Conservation (phyloP, 30 jellyfish, hydroid and myxozoan genomes). For the Mastigias papua region DNA sequence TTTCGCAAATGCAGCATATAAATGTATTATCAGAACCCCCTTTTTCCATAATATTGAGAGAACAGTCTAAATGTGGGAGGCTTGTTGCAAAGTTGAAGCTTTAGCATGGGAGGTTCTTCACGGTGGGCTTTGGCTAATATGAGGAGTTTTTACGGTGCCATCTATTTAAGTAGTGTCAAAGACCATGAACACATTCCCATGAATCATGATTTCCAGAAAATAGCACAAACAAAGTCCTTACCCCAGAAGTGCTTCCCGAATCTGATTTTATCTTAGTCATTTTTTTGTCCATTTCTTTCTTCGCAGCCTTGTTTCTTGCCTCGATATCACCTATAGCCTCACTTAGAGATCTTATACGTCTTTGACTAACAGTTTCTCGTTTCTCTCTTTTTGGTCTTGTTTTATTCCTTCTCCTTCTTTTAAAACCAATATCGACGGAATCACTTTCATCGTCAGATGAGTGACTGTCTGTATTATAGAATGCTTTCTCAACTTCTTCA, state of each 20-base stretch:
- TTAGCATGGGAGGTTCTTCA: too few relatives aligned
- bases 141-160: too few relatives aligned
- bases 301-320: conserved; percentile 64
- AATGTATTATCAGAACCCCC: too few relatives aligned
- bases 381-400: conserved; percentile 36
- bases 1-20: too few relatives aligned
- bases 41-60: too few relatives aligned
- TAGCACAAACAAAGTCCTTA: background rate
- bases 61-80: too few relatives aligned
- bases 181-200: too few relatives aligned
- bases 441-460: conserved; percentile 67
- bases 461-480: background rate
- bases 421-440: conserved; percentile 38
- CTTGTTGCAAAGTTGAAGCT: too few relatives aligned
- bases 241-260: background rate
- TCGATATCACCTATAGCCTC: conserved; percentile 60
- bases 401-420: conserved; percentile 25
- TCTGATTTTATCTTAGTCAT: conserved; percentile 12
- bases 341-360: conserved; percentile 44
- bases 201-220: background rate
- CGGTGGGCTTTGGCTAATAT: too few relatives aligned
- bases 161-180: too few relatives aligned
- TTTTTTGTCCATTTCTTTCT: conserved; percentile 36
- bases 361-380: conserved; percentile 18
- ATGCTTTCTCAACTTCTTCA: background rate